Conservation (phyloP, 2,113 vertebrate genomes). For the Blennius ocellaris region DNA sequence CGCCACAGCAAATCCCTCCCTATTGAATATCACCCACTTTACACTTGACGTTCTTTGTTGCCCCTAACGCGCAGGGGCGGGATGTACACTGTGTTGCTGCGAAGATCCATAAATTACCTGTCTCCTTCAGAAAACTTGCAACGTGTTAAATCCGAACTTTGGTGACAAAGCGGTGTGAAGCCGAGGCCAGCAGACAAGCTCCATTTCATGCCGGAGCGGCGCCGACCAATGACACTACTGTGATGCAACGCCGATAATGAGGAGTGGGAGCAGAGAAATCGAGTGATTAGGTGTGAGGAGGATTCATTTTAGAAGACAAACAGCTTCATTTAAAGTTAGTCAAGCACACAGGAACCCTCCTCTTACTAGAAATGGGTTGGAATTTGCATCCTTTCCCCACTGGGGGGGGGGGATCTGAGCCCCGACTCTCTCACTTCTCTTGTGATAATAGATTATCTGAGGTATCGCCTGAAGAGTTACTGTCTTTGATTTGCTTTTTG, state of each 20-base stretch:
- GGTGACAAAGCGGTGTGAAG: constrained; percentile 69
- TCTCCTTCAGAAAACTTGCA: constrained; percentile 31
- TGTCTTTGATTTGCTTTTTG: constrained; percentile 60
- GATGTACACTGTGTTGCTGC: not conserved
- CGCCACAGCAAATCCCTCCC: not conserved
- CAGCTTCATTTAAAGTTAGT: constrained; percentile 72
- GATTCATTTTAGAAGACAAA: constrained; percentile 77
- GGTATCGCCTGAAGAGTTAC: constrained; percentile 45
- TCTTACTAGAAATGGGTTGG: constrained; percentile 48
- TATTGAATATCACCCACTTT: constrained; percentile 12
- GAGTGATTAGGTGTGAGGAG: constrained; percentile 54
- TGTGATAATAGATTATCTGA: constrained; percentile 63
- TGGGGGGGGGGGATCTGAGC: constrained; percentile 14
- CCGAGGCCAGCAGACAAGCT: constrained; percentile 64
- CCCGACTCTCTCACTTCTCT: constrained; percentile 29
- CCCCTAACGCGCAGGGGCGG: not conserved
- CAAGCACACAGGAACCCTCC: constrained; percentile 60
- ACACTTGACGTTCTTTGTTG: constrained; percentile 6
- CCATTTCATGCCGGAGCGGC: constrained; percentile 54
- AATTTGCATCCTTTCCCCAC: constrained; percentile 64
- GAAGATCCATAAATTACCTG: constrained; percentile 23
- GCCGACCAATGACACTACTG: constrained; percentile 55
- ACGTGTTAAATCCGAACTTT: constrained; percentile 47
- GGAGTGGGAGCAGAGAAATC: constrained; percentile 31
- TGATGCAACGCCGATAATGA: constrained; percentile 57